Conservation (phyloP, 2,797 vertebrate species). For the Meriones psammophilus region DNA sequence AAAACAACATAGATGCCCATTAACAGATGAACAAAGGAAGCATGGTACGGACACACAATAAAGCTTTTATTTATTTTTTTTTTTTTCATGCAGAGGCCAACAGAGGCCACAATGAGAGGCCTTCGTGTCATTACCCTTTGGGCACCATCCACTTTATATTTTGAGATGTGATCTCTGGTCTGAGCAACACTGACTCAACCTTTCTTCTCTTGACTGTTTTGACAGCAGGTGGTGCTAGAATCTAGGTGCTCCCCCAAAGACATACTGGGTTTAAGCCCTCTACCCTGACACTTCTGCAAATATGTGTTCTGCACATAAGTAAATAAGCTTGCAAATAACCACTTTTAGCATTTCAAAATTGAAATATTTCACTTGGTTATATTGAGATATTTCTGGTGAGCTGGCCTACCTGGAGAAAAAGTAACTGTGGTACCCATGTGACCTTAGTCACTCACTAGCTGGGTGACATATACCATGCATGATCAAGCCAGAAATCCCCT, state of each 20-base stretch:
- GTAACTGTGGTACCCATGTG: background rate
- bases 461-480: background rate
- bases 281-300: background rate
- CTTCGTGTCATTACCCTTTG: background rate
- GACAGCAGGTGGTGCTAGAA: background rate
- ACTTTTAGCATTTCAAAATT: background rate
- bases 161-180: background rate
- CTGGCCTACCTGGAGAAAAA: background rate
- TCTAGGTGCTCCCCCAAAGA: background rate
- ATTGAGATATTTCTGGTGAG: background rate
- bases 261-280: background rate
- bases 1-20: background rate
- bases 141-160: too few relatives aligned
- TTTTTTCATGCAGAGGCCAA: background rate
- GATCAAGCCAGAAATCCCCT: background rate
- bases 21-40: background rate
- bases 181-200: background rate
- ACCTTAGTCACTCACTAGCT: background rate
- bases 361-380: slow-evolving; percentile 5
- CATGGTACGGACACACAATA: background rate
- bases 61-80: background rate
- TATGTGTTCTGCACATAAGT: background rate
- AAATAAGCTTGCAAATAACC: background rate
- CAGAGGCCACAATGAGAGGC: background rate
- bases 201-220: background rate